Conservation (phyloP, 53 echinoderm and acorn worm species). For the Crossaster papposus region DNA sequence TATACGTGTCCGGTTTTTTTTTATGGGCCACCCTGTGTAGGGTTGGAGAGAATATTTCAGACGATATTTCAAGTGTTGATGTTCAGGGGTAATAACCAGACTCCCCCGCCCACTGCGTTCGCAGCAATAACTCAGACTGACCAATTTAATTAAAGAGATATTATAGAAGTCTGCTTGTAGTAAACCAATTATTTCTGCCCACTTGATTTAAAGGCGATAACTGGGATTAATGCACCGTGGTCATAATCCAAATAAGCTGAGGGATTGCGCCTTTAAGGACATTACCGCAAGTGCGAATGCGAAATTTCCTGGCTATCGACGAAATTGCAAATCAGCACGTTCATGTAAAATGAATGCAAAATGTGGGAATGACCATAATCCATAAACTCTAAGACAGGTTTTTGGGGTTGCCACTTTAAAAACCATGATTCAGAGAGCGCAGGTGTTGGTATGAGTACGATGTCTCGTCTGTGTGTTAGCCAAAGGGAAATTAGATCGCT, state of each 20-base stretch:
- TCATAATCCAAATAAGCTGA: no score
- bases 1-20: no score
- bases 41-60: background rate
- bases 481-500: background rate
- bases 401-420: background rate
- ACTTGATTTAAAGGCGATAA: no score
- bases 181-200: no score
- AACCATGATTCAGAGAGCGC: background rate
- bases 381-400: background rate
- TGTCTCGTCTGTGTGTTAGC: background rate
- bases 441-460: background rate
- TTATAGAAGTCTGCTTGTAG: no score
- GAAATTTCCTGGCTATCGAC: no score
- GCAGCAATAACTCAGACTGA: background rate
- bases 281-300: no score
- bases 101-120: background rate
- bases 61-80: background rate
- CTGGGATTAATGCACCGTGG: no score
- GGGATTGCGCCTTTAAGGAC: no score
- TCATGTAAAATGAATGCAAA: background rate
- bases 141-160: no score
- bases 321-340: no score
- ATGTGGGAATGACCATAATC: background rate
- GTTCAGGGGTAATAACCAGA: background rate
- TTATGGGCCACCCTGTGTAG: no score